Conservation (phyloP, 2,113 vertebrate species). For the Trematomus loennbergii region DNA sequence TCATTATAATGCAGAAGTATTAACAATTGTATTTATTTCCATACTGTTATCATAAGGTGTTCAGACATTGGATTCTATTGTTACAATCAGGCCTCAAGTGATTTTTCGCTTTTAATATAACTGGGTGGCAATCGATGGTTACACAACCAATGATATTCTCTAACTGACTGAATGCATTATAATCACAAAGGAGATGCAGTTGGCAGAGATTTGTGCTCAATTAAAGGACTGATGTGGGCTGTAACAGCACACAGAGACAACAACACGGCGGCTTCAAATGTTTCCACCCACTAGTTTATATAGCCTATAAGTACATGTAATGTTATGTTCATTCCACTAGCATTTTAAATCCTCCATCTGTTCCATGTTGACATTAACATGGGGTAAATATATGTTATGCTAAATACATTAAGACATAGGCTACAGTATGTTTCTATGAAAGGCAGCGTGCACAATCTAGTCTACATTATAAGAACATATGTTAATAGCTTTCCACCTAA, state of each 20-base stretch:
- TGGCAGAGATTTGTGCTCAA: background rate
- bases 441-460: conserved; percentile 3
- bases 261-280: no score
- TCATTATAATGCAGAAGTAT: conserved; percentile 26
- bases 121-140: conserved; percentile 13
- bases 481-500: conserved; percentile 6
- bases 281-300: background rate
- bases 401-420: conserved; percentile 8
- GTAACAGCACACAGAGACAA: background rate
- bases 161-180: conserved; percentile 17
- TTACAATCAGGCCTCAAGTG: background rate
- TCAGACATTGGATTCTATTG: conserved; percentile 33
- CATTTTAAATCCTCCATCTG: conserved; percentile 35
- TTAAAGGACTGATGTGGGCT: conserved; percentile 5
- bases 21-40: conserved; percentile 1
- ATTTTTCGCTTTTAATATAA: background rate
- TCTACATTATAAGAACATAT: conserved; percentile 12
- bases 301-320: background rate
- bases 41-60: conserved; percentile 26
- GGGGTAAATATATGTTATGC: conserved; percentile 21
- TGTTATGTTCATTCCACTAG: conserved; percentile 18
- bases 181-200: conserved; percentile 6
- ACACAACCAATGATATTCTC: conserved; percentile 6
- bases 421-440: background rate
- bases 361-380: conserved; percentile 22